A percentile compares a stretch with the other conserved stretches of the same genome.
These are phyloP conservation scores for Neotoxoptera formosana DNA, from an alignment of 1,140 invertebrate species.

Conservation along the genomic window DNA sequence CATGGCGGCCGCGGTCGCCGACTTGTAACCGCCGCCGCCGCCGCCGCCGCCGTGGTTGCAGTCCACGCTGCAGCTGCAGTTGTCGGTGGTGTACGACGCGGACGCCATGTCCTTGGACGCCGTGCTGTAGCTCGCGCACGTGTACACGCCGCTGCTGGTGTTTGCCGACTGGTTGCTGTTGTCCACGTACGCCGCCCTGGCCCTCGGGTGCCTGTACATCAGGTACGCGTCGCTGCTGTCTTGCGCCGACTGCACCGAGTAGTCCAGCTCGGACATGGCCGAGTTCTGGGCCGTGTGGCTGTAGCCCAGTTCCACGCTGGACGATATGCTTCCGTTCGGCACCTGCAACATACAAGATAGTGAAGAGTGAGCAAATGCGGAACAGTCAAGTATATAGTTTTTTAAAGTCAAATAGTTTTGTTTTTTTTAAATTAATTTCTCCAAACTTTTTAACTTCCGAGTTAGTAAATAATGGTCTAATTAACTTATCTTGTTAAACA, in stretches of 20 bases:
- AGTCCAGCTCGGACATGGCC: conserved; percentile 71
- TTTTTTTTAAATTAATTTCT: not conserved
- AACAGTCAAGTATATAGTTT: too few species aligned
- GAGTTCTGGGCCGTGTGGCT: conserved; percentile 86
- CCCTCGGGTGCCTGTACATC: conserved; percentile 62
- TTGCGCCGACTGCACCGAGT: conserved; percentile 66
- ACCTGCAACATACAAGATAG: too few species aligned
- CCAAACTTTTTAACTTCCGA: not conserved
- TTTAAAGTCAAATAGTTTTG: too few species aligned
- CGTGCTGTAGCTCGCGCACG: conserved; percentile 39
- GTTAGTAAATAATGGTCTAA: not conserved
- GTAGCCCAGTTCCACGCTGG: conserved; percentile 80
- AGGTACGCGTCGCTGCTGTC: conserved; percentile 60
- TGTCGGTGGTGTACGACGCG: conserved; percentile 38
- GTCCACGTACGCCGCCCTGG: conserved; percentile 62
- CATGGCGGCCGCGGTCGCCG: not conserved
- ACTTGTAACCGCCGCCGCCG: not conserved
- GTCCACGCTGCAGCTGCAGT: conserved; percentile 12
- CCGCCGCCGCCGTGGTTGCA: not conserved
- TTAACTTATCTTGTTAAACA: not conserved
- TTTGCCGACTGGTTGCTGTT: conserved; percentile 64
- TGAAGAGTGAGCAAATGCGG: not conserved
- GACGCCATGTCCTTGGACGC: conserved; percentile 25
- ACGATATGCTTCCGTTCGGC: conserved; percentile 72
- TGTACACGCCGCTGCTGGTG: conserved; percentile 62